phyloP scores from a whole-genome alignment of 2,797 vertebrate species.

The Darevskia mixta region DNA sequence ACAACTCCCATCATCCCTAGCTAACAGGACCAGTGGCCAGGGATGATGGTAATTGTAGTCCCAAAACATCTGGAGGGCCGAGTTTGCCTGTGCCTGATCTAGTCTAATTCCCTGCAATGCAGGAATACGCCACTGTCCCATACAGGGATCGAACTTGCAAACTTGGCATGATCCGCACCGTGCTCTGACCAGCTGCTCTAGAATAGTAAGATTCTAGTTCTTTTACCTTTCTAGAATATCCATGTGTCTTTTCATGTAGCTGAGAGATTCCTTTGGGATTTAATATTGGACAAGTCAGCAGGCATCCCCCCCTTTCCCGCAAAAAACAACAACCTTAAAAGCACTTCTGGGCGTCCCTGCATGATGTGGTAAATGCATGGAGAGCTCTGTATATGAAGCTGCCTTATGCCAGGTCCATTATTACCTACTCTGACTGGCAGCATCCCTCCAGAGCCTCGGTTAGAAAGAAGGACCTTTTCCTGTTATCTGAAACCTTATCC shows the following conservation, averaged over 20 bases:
- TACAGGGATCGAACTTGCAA: too few relatives aligned
- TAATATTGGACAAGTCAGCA: neutral
- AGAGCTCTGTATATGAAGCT: too few relatives aligned
- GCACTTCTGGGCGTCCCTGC: neutral
- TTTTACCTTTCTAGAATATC: neutral
- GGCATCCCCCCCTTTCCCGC: neutral
- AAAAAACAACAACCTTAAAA: neutral
- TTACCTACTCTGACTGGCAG: neutral
- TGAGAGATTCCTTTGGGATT: neutral
- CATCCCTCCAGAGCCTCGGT: neutral
- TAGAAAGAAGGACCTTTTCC: neutral
- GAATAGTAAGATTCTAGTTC: neutral
- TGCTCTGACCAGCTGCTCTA: too few relatives aligned
- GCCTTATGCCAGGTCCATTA: too few relatives aligned
- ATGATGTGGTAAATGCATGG: neutral
- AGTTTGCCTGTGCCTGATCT: too few relatives aligned
- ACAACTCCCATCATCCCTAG: too few relatives aligned
- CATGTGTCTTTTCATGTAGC: neutral
- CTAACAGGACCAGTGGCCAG: too few relatives aligned
- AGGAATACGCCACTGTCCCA: too few relatives aligned
- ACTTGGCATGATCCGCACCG: too few relatives aligned
- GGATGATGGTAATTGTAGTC: too few relatives aligned
- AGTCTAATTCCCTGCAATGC: too few relatives aligned
- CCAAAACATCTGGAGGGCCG: too few relatives aligned
- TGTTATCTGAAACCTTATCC: neutral